Conservation (phyloP, 92 coral and sea anemone genomes). For the Parazoanthus swiftii region DNA sequence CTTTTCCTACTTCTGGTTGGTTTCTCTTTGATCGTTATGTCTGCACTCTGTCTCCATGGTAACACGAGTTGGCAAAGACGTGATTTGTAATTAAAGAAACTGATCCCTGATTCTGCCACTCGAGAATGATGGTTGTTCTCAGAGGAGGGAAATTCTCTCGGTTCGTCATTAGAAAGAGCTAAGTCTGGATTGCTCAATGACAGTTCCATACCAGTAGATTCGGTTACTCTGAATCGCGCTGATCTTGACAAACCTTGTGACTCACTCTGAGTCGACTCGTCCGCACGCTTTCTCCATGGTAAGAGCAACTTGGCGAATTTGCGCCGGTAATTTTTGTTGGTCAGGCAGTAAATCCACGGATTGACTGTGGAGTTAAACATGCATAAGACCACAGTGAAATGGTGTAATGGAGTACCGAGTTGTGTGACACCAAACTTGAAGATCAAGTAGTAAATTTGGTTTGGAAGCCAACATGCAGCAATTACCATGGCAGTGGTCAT, state of each 20-base stretch:
- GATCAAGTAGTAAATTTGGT: constrained; percentile 77
- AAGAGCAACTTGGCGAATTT: constrained; percentile 46
- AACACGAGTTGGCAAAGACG: not conserved
- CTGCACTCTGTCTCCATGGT: constrained; percentile 36
- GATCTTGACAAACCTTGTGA: constrained; percentile 17
- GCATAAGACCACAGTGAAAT: constrained; percentile 69
- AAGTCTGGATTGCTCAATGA: constrained; percentile 25
- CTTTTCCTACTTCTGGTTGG: not conserved
- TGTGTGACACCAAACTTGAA: constrained; percentile 65
- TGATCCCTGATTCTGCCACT: not conserved
- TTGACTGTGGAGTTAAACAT: constrained; percentile 81
- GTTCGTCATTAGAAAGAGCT: not conserved
- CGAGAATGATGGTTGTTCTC: not conserved
- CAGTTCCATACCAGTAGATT: constrained; percentile 18
- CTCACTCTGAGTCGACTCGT: constrained; percentile 26
- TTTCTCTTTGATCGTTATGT: constrained; percentile 8
- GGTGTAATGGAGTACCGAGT: constrained; percentile 68
- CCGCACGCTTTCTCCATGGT: constrained; percentile 41
- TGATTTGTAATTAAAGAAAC: not conserved
- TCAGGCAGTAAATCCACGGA: constrained; percentile 82
- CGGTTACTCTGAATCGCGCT: constrained; percentile 1
- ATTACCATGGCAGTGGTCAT: constrained; percentile 71
- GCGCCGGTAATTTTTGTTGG: constrained; percentile 69
- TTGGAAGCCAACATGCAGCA: constrained; percentile 87
- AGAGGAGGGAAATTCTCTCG: not conserved